A percentile compares a stretch with the other conserved stretches of the same genome.
Evolutionary conservation across 2,113 vertebrate species (phyloP).

Genomic region (Dasyornis broadbenti): DNA sequence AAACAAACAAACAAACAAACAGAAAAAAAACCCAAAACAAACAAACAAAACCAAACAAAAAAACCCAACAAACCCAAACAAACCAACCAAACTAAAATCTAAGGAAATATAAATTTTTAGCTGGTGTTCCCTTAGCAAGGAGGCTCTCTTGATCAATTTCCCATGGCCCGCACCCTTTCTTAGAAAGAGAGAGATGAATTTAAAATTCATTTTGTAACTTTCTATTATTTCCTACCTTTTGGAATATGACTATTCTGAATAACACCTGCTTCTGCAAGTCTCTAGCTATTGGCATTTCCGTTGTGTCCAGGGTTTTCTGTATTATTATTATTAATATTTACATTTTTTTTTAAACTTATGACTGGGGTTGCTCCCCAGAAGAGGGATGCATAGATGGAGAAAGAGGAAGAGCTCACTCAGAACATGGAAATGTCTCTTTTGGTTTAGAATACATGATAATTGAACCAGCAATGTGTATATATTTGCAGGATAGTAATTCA

Average conservation of each 20-base stretch:
- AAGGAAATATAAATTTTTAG: neutral
- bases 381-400: neutral
- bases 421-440: neutral
- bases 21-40: no score
- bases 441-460: neutral
- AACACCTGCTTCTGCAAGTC: neutral
- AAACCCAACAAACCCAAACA: neutral
- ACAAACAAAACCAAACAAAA: no score
- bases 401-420: neutral
- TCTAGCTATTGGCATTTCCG: neutral
- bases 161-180: neutral
- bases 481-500: neutral
- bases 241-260: neutral
- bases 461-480: neutral
- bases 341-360: neutral
- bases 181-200: neutral
- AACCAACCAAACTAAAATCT: neutral
- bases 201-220: neutral
- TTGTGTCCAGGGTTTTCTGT: neutral
- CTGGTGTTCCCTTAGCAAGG: neutral
- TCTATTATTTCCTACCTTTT: neutral
- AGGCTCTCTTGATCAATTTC: neutral
- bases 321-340: neutral
- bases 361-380: neutral
- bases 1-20: neutral